Conservation (phyloP, 2,797 vertebrate genomes). For the Chloroceryle amazona region DNA sequence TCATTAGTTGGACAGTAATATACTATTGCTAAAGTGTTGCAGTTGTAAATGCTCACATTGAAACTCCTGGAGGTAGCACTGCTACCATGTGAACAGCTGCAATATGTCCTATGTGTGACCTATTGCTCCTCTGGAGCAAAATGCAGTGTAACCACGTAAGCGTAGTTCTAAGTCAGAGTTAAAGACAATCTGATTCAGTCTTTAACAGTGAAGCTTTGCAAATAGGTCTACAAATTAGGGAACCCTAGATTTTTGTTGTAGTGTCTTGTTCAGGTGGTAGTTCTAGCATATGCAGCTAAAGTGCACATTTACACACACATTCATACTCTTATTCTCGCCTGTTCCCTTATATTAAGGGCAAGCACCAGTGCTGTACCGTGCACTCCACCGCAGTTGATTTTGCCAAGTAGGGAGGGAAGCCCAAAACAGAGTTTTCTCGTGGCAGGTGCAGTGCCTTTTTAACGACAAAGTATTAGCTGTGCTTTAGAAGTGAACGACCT, state of each 20-base stretch:
- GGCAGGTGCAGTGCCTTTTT: not conserved
- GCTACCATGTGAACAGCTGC: fast-evolving
- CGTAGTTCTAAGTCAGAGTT: not conserved
- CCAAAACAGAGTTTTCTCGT: not conserved
- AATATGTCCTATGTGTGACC: fast-evolving
- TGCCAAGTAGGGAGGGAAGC: not conserved
- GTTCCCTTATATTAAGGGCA: not conserved
- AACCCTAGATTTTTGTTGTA: too few relatives aligned
- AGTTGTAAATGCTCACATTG: not conserved
- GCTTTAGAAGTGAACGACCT: not conserved
- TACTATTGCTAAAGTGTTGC: not conserved
- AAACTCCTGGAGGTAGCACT: not conserved
- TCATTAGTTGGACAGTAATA: not conserved
- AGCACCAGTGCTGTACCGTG: not conserved
- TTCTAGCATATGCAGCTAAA: too few relatives aligned
- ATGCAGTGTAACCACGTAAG: not conserved
- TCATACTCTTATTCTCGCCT: not conserved
- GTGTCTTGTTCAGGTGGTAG: too few relatives aligned
- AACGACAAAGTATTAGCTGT: not conserved
- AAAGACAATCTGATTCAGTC: not conserved
- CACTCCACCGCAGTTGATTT: not conserved
- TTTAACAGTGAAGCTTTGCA: fast-evolving
- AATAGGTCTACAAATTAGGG: not conserved
- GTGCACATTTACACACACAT: not conserved
- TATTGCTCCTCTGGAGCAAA: not conserved